A percentile compares a stretch with the other conserved stretches of the same genome.
Evolutionary conservation across 2,888 invertebrate genomes (phyloP).

Genomic region (Parochlus steinenii): DNA sequence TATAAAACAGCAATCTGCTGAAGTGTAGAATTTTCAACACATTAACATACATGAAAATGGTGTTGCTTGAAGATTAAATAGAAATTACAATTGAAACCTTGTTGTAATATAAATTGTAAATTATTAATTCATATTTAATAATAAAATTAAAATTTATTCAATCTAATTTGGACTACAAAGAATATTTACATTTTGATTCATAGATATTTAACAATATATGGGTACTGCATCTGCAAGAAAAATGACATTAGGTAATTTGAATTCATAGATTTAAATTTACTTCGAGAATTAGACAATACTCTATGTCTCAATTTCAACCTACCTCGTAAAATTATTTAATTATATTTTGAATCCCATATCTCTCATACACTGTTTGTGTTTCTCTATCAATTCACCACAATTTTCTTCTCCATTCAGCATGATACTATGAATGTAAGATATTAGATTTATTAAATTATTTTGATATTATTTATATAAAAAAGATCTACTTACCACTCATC

Average conservation of each 20-base stretch:
- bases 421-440: conserved; percentile 47
- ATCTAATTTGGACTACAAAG: conserved; percentile 1
- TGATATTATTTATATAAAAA: conserved; percentile 3
- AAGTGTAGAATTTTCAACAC: background rate
- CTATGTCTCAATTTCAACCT: conserved; percentile 1
- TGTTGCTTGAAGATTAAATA: too few species aligned
- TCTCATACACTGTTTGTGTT: conserved; percentile 93
- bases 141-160: background rate
- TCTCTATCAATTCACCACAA: conserved; percentile 79
- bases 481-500: conserved; percentile 64
- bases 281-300: too few species aligned
- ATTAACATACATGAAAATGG: too few species aligned
- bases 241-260: too few species aligned
- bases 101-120: too few species aligned
- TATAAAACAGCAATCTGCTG: conserved; percentile 34
- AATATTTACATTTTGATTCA: background rate
- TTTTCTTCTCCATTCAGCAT: conserved; percentile 83
- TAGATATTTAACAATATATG: too few species aligned
- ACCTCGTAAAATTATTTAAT: too few species aligned
- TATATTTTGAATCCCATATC: conserved; percentile 91
- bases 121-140: too few species aligned
- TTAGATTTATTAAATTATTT: conserved; percentile 9
- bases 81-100: conserved; percentile 1
- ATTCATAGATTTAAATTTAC: too few species aligned
- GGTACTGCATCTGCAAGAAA: too few species aligned